These are phyloP conservation scores for Grapholita molesta DNA, from an alignment of 1,140 invertebrate genomes.

Conservation along the genomic window DNA sequence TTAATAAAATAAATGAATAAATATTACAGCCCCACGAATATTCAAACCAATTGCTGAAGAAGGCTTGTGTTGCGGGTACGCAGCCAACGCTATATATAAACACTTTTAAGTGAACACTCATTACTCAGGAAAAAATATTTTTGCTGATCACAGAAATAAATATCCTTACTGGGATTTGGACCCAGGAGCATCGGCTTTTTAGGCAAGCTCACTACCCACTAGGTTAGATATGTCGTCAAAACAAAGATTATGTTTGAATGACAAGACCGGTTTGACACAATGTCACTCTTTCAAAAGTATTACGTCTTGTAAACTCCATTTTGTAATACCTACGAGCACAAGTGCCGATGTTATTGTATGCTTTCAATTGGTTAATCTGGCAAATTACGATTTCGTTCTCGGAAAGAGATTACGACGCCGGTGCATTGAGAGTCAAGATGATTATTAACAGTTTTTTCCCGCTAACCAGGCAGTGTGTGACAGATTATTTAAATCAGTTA, in stretches of 20 bases:
- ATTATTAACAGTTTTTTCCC: background rate
- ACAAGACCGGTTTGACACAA: background rate
- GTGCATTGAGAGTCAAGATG: background rate
- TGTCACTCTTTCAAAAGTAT: background rate
- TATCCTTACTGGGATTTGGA: no score
- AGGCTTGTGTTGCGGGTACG: no score
- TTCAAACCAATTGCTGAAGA: no score
- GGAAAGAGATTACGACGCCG: background rate
- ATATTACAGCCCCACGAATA: no score
- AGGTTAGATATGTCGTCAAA: no score
- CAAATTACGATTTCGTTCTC: background rate
- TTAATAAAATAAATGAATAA: no score
- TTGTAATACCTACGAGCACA: background rate
- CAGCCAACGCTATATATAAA: no score
- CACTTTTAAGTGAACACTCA: no score
- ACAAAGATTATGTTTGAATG: conserved; percentile 10
- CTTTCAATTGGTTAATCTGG: background rate
- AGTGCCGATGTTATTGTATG: background rate
- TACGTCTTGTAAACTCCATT: background rate
- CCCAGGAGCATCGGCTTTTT: no score
- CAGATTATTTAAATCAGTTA: background rate
- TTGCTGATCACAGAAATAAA: no score
- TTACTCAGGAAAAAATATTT: no score
- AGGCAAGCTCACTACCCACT: no score
- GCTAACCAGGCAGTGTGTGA: background rate